Percentiles rank a stretch among this genome's conserved stretches.
Evolutionary conservation across 2,888 invertebrate genomes (phyloP).

Genomic region (Apamea crenata): DNA sequence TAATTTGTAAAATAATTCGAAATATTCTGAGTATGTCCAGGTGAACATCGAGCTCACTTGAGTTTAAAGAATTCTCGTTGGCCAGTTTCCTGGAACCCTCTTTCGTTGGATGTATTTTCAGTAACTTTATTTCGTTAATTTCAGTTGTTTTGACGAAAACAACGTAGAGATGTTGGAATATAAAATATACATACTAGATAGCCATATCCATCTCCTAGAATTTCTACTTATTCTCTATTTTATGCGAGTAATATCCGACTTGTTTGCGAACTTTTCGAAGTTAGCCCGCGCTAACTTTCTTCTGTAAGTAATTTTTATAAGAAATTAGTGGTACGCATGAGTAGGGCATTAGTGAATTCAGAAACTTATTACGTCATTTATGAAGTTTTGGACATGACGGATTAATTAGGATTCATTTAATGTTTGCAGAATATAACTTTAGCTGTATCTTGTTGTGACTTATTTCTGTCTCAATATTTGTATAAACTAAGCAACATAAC

Average conservation of each 20-base stretch:
- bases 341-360: constrained; percentile 20
- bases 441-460: neutral
- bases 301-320: constrained; percentile 17
- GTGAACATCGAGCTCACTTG: neutral
- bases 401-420: too few relatives aligned
- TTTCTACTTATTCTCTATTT: constrained; percentile 4
- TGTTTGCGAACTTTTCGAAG: constrained; percentile 15
- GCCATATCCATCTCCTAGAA: neutral
- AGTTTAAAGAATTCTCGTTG: constrained; percentile 6
- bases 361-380: constrained; percentile 33
- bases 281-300: constrained; percentile 19
- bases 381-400: constrained; percentile 22
- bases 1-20: neutral
- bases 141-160: neutral
- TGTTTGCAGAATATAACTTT: neutral
- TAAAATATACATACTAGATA: neutral
- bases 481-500: neutral
- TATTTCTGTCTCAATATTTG: neutral
- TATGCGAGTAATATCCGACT: constrained; percentile 29
- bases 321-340: constrained; percentile 31
- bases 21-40: neutral
- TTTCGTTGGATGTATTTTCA: constrained; percentile 12
- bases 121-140: neutral
- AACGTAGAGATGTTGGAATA: constrained; percentile 3
- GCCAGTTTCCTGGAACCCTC: constrained; percentile 4